Base-by-base conservation (phyloP, 30 jellyfish, hydroid and myxozoan species). In the Clytia hemisphaerica region DNA sequence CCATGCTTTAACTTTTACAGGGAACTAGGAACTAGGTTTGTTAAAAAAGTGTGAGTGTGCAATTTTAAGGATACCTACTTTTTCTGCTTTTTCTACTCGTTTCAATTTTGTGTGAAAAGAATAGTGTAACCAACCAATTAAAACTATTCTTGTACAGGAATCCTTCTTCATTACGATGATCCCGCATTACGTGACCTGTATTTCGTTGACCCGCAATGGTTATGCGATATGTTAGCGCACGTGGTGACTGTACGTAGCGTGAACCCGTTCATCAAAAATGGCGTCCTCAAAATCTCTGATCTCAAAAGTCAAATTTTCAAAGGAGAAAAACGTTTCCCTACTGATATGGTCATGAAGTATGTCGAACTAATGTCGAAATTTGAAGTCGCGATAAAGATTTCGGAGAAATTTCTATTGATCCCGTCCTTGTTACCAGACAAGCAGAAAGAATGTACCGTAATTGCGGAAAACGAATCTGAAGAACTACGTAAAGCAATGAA, bases 161-260 rank as follows among this genome's bases (percentile, higher is more conserved):
- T 79, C n/a, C 73, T 89, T 44, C 85, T 89, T 22, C 98, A 89
- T 44, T 89, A 70, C 49, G 95, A 89, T 27, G 95, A 82, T n/a
- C 95, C 98, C 6, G 60, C 95, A 6, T 67, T 89, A 69, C 64
- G 65, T 28, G 87, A 89, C 58, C 83, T 72, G 58, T 89, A 89
- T 64, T 89, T 89, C 45, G 77, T 89, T 45, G 93, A 81, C 51
- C 98, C 98, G 25, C 98, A 89, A 33, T 89, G 98, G 98, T 78
- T 89, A 26, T 89, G 98, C 45, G 98, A 89, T 67, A 68, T 89
- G 98, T 67, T 89, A 32, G 98, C 98, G 1, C 83, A 81, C 42
- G 93, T 89, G 38, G 69, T 89, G 60, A 80, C 98, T 6, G 85
- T 82, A 19, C 72, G 94, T 18, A 87, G 82, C 64, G 98, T 89